A percentile compares a stretch with the other conserved stretches of the same genome.
These are phyloP conservation scores for Odontomyia ornata DNA, from an alignment of 2,888 invertebrate species.

Conservation along the genomic window DNA sequence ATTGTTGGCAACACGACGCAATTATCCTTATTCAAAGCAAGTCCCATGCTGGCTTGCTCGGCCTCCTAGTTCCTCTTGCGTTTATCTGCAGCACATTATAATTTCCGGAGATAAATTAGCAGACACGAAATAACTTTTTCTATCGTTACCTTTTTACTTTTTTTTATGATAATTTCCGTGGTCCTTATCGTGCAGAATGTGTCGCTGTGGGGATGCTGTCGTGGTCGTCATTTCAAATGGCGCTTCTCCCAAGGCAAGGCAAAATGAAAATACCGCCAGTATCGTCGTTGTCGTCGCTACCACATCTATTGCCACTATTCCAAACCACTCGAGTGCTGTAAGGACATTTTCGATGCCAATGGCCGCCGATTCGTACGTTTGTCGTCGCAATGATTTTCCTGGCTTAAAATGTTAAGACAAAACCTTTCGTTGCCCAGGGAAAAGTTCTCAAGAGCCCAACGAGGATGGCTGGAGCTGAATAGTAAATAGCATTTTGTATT, in stretches of 20 bases:
- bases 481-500: conserved; percentile 7
- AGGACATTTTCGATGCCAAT: background rate
- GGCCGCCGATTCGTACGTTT: background rate
- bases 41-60: background rate
- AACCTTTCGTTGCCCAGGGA: too few relatives aligned
- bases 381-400: background rate
- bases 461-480: background rate
- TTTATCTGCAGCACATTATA: conserved; percentile 50
- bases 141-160: conserved; percentile 46
- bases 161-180: conserved; percentile 49
- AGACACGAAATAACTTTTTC: conserved; percentile 47
- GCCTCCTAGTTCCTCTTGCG: background rate
- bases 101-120: conserved; percentile 51
- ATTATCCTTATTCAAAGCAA: background rate
- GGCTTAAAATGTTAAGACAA: background rate
- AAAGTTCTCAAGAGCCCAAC: background rate
- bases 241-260: conserved; percentile 38
- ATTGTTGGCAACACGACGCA: too few relatives aligned
- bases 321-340: background rate
- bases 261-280: conserved; percentile 20
- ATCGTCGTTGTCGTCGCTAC: conserved; percentile 1
- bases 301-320: background rate
- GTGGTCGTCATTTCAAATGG: conserved; percentile 45
- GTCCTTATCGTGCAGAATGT: conserved; percentile 44
- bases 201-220: background rate